Percentiles rank a stretch among this genome's conserved stretches.
Evolutionary conservation across 2,113 vertebrate species (phyloP).

Genomic region (Eira barbara): DNA sequence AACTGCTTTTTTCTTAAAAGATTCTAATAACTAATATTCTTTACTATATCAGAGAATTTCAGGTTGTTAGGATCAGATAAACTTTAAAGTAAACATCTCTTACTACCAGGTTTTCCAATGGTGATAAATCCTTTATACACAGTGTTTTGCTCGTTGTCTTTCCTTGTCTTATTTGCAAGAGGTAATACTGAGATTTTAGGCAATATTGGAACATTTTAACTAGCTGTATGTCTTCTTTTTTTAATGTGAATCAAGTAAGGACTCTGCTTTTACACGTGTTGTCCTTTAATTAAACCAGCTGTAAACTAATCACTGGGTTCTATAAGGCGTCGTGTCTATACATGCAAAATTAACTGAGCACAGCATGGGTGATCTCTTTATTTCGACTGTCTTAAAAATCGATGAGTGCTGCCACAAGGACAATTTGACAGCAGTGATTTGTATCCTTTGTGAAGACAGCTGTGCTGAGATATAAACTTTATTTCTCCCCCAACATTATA

Average conservation of each 20-base stretch:
- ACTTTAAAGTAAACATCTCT: background rate
- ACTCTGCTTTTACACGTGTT: background rate
- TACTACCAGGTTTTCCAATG: background rate
- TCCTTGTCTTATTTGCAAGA: background rate
- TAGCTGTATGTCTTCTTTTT: background rate
- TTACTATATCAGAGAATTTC: background rate
- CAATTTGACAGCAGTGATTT: background rate
- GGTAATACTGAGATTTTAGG: background rate
- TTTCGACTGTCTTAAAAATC: conserved; percentile 15
- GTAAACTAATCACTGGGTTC: background rate
- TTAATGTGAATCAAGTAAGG: background rate
- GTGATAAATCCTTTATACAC: background rate
- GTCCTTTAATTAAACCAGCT: conserved; percentile 42
- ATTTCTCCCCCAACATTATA: background rate
- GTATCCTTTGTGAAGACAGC: background rate
- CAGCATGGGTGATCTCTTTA: background rate
- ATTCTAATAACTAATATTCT: background rate
- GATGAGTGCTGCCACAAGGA: background rate
- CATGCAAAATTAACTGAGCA: conserved; percentile 2
- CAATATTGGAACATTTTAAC: background rate
- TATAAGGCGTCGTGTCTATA: background rate
- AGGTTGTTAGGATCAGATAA: background rate
- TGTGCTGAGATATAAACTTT: background rate
- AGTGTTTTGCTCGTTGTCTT: background rate
- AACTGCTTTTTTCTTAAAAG: background rate